These are phyloP conservation scores for Lithophane ornitopus DNA, from an alignment of 2,888 invertebrate genomes.

Conservation along the genomic window DNA sequence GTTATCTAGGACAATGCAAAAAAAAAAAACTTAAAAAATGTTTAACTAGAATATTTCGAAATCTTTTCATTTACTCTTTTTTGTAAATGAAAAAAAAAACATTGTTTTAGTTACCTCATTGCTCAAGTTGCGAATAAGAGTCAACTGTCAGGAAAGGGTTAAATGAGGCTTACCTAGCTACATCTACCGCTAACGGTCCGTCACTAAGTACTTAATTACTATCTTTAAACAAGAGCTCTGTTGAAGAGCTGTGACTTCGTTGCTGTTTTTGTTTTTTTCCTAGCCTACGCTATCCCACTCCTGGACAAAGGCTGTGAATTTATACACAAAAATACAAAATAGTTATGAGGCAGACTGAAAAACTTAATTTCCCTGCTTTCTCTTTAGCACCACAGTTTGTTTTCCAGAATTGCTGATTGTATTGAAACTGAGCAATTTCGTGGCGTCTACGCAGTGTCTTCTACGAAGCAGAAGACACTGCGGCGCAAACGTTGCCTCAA, in stretches of 20 bases:
- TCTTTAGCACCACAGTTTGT: background rate
- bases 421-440: background rate
- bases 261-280: too few species aligned
- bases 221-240: conserved; percentile 42
- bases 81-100: background rate
- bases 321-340: background rate
- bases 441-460: background rate
- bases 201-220: conserved; percentile 58
- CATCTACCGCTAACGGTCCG: conserved; percentile 40
- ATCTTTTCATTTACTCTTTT: too few species aligned
- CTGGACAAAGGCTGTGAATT: too few species aligned
- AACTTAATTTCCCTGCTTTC: background rate
- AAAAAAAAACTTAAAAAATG: background rate
- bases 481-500: background rate
- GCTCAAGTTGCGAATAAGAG: conserved; percentile 20
- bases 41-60: background rate
- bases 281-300: too few species aligned
- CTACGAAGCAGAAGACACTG: too few species aligned
- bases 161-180: conserved; percentile 49
- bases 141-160: conserved; percentile 56
- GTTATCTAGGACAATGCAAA: background rate
- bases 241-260: conserved; percentile 7
- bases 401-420: background rate
- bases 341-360: background rate
- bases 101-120: conserved; percentile 26